These are phyloP conservation scores for Cremastinae sp. DNA, from an alignment of 2,888 invertebrate species.

Conservation along the genomic window DNA sequence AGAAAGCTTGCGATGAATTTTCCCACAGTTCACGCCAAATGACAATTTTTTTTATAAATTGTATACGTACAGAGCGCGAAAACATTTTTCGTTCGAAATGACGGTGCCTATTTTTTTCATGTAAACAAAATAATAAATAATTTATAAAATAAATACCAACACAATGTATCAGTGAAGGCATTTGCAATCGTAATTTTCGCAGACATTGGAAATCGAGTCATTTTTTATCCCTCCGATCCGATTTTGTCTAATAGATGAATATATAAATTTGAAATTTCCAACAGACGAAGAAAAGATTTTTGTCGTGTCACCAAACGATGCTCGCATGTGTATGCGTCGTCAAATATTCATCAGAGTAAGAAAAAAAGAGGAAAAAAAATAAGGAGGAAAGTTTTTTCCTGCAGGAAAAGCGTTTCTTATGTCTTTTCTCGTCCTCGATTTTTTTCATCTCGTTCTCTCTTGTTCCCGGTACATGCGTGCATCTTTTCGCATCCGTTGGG, in stretches of 20 bases:
- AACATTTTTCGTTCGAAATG: neutral
- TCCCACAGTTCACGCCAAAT: neutral
- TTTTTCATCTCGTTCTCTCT: too few species aligned
- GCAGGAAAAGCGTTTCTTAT: constrained; percentile 29
- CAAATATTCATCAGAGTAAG: constrained; percentile 53
- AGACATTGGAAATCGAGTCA: neutral
- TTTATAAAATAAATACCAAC: too few species aligned
- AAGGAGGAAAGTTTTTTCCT: neutral
- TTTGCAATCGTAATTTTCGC: neutral
- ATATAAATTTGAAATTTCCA: constrained; percentile 32
- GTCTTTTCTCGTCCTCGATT: neutral
- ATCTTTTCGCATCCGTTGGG: constrained; percentile 18
- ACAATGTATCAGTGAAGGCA: too few species aligned
- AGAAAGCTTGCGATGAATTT: constrained; percentile 7
- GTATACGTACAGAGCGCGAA: neutral
- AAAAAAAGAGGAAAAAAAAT: constrained; percentile 20
- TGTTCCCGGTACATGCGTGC: constrained; percentile 1
- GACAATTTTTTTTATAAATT: constrained; percentile 8
- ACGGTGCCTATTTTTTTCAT: neutral
- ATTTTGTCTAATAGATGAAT: constrained; percentile 21
- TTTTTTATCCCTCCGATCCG: neutral
- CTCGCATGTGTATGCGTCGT: constrained; percentile 39
- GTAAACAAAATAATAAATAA: neutral
- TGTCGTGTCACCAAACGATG: neutral
- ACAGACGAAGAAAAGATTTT: constrained; percentile 34